Base-by-base conservation (phyloP, 1,140 invertebrate species). In the Trachymyrmex cornetzi region DNA sequence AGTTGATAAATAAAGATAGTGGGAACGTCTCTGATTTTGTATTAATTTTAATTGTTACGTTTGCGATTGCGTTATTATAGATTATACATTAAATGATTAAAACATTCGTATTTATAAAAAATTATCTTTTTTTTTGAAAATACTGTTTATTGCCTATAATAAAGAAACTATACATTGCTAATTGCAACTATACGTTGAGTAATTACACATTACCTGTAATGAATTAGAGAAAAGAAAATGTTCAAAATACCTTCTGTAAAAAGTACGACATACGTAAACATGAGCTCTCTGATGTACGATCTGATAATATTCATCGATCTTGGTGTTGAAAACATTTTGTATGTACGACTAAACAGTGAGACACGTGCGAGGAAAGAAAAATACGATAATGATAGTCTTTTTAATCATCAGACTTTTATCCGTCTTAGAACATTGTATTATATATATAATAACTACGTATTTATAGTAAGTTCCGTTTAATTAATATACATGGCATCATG, bases 361-460 rank as follows among this genome's bases (percentile, higher is more conserved):
- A 34, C 30, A 44, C 34, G 34, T 77, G 30, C 7, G n/a, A 57
- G 12, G 14, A 59, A 59, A 38, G 30, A 59, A 59, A 38, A 77
- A 77, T 12, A 59, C 2, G 53, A 75, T 59, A 38, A 55, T 4
- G 3, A 55, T 7, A 12, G 3, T 50, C 22, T 55, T 9, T 72
- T 72, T 11, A 74, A 53, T 24, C 55, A 59, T 16, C 55, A 38
- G n/a, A 38, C 1, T 75, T 34, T 72, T n/a, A 74, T 74, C n/a
- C 14, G 12, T 38, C 12, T 16, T 34, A 5, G 4, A 30, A 3
- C 12, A 22, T 53, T 2, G n/a, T n/a, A n/a, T n/a, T n/a, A n/a
- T n/a, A n/a, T n/a, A n/a, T n/a, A n/a, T n/a, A n/a, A 22, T 57
- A 7, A 4, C 1, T 38, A 75, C 2, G 14, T 38, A 16, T 34